phyloP scores from a whole-genome alignment of 2,113 vertebrate species.

The Planiliza haematocheilus region DNA sequence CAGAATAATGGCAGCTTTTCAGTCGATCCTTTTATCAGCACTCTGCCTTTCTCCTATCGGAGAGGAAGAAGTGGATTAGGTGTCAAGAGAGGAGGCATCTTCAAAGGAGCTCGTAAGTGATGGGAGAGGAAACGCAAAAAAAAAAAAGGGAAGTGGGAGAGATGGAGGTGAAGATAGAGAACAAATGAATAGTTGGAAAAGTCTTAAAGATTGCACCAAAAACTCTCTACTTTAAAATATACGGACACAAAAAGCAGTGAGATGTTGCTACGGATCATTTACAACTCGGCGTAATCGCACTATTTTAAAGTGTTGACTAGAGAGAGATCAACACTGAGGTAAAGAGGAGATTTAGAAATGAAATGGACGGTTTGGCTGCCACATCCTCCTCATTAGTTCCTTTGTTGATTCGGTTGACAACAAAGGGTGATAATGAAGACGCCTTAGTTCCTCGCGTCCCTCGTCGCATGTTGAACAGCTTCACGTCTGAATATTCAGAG shows the following conservation, averaged over 20 bases:
- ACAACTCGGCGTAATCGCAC: too few relatives aligned
- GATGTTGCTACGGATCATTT: not conserved
- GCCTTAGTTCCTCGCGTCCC: slow-evolving; percentile 1
- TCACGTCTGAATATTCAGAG: slow-evolving; percentile 1
- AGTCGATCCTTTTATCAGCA: slow-evolving; percentile 61
- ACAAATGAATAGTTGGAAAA: not conserved
- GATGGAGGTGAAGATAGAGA: not conserved
- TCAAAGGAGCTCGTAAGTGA: slow-evolving; percentile 41
- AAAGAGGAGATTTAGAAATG: not conserved
- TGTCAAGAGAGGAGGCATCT: slow-evolving; percentile 49
- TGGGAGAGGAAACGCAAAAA: slow-evolving; percentile 30
- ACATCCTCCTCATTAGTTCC: slow-evolving; percentile 18
- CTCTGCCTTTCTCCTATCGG: slow-evolving; percentile 20
- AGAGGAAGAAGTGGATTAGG: slow-evolving; percentile 43
- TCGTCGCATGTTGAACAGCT: slow-evolving; percentile 48
- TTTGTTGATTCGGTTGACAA: slow-evolving; percentile 46
- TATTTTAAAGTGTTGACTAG: too few relatives aligned
- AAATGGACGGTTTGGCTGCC: slow-evolving; percentile 31
- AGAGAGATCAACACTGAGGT: too few relatives aligned
- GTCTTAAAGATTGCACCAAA: slow-evolving; percentile 1
- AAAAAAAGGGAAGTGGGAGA: slow-evolving; percentile 5
- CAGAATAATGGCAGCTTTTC: slow-evolving; percentile 51
- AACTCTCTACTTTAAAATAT: not conserved
- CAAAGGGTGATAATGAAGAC: slow-evolving; percentile 58
- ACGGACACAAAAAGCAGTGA: not conserved